Evolutionary conservation across 2,113 vertebrate genomes (phyloP).

Genomic region (Saccopteryx leptura): DNA sequence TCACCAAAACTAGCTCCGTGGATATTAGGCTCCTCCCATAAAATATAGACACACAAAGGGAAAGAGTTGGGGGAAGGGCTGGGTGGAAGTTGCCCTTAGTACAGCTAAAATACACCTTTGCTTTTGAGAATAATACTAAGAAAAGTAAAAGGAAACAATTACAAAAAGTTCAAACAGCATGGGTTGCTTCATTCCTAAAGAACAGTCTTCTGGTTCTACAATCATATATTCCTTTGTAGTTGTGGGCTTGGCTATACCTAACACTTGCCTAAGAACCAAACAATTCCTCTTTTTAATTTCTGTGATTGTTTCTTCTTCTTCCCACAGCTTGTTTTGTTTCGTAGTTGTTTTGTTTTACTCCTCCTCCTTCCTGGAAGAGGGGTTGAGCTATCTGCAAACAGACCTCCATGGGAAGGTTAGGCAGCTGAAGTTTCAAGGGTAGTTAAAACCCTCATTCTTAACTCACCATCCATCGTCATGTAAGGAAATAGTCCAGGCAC

Average conservation of each 20-base stretch:
- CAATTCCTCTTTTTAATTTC: background rate
- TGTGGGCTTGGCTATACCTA: background rate
- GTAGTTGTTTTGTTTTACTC: background rate
- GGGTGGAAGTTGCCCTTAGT: background rate
- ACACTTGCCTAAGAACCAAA: background rate
- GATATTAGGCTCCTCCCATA: background rate
- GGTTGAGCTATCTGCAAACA: background rate
- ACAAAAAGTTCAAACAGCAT: background rate
- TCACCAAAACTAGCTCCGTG: background rate
- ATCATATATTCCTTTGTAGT: background rate
- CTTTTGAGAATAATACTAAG: slow-evolving; percentile 13
- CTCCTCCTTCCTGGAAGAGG: background rate
- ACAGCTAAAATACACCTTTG: background rate
- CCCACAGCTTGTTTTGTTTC: background rate
- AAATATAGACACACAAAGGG: background rate
- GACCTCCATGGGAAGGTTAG: background rate
- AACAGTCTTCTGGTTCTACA: background rate
- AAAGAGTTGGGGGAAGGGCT: background rate
- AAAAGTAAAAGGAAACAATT: slow-evolving; percentile 35
- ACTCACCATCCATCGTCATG: background rate
- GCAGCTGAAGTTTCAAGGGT: background rate
- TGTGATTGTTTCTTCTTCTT: background rate
- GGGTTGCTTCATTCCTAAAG: background rate
- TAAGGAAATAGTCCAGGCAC: background rate
- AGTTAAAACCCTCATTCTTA: background rate